Percentiles rank a stretch among this genome's conserved stretches.
Conservation (phyloP, 1,140 invertebrate species). For the Bombus picipes region DNA sequence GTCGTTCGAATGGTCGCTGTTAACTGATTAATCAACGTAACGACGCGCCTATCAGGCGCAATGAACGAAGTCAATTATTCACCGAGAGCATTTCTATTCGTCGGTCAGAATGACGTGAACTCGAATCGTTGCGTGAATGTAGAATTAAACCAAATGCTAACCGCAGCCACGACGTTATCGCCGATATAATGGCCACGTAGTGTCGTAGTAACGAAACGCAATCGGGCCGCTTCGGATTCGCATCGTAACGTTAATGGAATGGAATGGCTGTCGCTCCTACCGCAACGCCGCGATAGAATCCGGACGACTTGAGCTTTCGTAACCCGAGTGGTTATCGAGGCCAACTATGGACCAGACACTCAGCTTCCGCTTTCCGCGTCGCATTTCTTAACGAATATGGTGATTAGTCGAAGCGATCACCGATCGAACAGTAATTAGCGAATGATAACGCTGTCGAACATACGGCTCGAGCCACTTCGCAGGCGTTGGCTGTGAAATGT, state of each 20-base stretch:
- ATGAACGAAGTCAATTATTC: background rate
- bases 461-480: background rate
- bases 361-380: background rate
- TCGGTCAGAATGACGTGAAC: background rate
- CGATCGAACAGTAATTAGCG: constrained; percentile 53
- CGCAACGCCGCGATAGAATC: background rate
- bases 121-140: background rate
- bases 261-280: background rate
- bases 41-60: too few species aligned
- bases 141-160: constrained; percentile 12
- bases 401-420: constrained; percentile 39
- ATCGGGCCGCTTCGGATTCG: background rate
- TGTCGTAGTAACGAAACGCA: background rate
- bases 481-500: constrained; percentile 19
- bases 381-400: constrained; percentile 33
- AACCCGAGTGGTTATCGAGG: constrained; percentile 8
- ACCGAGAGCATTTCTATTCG: background rate
- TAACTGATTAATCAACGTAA: constrained; percentile 15
- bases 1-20: background rate
- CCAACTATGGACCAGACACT: background rate
- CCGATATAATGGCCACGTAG: background rate
- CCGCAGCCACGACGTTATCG: constrained; percentile 9
- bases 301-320: background rate
- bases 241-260: constrained; percentile 11
- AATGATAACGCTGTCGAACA: background rate